Conservation (phyloP, 2,888 invertebrate species). For the Pomacea canaliculata region DNA sequence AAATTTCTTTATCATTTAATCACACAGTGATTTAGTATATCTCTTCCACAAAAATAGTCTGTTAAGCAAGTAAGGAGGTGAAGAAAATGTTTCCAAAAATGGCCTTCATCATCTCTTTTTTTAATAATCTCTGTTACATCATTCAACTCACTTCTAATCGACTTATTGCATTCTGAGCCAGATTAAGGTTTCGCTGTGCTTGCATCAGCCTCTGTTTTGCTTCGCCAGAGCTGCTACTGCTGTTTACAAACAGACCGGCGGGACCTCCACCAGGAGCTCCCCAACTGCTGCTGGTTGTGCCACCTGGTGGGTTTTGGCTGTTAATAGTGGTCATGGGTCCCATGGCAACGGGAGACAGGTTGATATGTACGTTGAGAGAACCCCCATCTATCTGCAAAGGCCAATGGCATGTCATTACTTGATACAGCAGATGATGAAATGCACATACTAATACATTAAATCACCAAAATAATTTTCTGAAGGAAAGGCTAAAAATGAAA, state of each 20-base stretch:
- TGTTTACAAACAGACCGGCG: not conserved
- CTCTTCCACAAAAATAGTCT: no score
- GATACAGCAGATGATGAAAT: no score
- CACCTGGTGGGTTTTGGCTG: not conserved
- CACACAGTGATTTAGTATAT: no score
- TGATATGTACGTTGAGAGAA: slow-evolving; percentile 70
- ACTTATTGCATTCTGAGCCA: slow-evolving; percentile 71
- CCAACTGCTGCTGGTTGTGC: not conserved
- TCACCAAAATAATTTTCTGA: no score
- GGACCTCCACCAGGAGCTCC: not conserved
- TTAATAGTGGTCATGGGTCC: slow-evolving; percentile 1
- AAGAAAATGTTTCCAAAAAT: not conserved
- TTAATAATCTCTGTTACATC: not conserved
- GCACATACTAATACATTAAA: no score
- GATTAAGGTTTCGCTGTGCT: slow-evolving; percentile 71
- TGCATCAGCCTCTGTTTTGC: slow-evolving; percentile 65
- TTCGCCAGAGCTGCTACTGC: slow-evolving; percentile 50
- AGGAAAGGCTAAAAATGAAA: no score
- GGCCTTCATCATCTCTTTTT: no score
- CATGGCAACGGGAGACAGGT: slow-evolving; percentile 59
- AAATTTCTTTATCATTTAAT: no score
- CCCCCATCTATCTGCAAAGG: slow-evolving; percentile 64
- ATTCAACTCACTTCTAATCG: slow-evolving; percentile 68
- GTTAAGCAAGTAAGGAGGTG: no score
- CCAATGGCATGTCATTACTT: not conserved